Evolutionary conservation across 2,888 invertebrate genomes (phyloP).

Genomic region (Tubiluchus corallicola): DNA sequence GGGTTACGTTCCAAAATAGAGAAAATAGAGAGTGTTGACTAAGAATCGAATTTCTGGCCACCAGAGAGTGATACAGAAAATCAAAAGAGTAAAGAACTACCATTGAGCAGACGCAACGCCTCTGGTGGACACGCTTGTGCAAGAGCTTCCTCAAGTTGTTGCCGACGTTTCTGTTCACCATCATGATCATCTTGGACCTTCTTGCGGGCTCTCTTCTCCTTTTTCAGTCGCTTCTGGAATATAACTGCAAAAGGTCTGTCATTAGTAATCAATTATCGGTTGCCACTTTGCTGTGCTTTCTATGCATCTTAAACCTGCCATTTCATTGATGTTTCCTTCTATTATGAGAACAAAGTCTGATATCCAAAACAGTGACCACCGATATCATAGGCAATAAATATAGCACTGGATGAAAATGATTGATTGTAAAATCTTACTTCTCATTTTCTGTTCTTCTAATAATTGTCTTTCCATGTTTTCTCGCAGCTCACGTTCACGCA

Average conservation of each 20-base stretch:
- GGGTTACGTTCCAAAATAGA: no score
- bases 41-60: no score
- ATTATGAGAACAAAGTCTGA: no score
- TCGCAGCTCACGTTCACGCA: constrained; percentile 77
- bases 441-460: constrained; percentile 76
- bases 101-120: constrained; percentile 57
- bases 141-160: constrained; percentile 58
- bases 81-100: constrained; percentile 32
- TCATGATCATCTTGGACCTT: constrained; percentile 69
- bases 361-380: no score
- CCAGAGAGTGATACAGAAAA: constrained; percentile 7
- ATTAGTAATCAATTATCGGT: no score
- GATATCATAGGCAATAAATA: no score
- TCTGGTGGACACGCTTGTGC: constrained; percentile 56
- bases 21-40: no score
- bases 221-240: constrained; percentile 73
- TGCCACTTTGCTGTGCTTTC: no score
- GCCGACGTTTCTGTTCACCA: constrained; percentile 53
- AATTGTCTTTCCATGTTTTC: constrained; percentile 84
- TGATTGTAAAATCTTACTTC: no score
- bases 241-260: constrained; percentile 52
- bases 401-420: no score
- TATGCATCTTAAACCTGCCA: no score
- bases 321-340: no score
- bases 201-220: constrained; percentile 60